Conservation (phyloP, 2,797 vertebrate species). For the Hyperoplus lanceolatus region DNA sequence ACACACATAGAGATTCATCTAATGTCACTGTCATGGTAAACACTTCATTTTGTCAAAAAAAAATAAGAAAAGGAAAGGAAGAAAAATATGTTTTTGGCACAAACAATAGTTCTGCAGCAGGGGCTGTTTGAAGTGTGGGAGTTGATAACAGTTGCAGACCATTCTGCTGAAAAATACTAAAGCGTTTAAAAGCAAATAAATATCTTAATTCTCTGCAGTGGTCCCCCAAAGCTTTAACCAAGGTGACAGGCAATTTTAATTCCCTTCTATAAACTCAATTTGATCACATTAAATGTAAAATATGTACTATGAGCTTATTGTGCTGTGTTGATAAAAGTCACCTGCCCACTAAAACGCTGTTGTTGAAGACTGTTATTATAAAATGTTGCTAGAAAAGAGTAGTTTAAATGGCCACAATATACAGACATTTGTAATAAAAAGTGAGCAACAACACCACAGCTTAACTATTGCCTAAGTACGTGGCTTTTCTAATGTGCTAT, state of each 20-base stretch:
- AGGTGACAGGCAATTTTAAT: conserved; percentile 1
- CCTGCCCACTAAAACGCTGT: not conserved
- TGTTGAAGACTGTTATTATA: not conserved
- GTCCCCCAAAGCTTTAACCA: conserved; percentile 23
- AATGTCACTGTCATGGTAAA: conserved; percentile 23
- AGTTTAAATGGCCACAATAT: not conserved
- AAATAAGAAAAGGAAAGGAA: not conserved
- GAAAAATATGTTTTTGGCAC: conserved; percentile 21
- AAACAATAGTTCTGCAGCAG: conserved; percentile 33
- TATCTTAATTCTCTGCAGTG: conserved; percentile 33
- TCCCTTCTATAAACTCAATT: not conserved
- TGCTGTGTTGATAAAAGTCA: not conserved
- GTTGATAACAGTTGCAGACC: conserved; percentile 29
- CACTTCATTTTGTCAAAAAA: not conserved
- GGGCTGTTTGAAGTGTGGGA: conserved; percentile 28
- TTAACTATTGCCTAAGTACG: not conserved
- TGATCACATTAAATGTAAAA: conserved; percentile 1
- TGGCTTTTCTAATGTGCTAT: not conserved
- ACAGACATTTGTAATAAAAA: not conserved
- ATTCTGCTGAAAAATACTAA: conserved; percentile 34
- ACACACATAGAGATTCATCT: conserved; percentile 16
- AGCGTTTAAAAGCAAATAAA: conserved; percentile 52
- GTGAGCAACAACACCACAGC: not conserved
- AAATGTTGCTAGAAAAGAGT: not conserved
- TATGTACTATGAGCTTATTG: not conserved